Percentiles rank a stretch among this genome's conserved stretches.
Conservation (phyloP, 2,797 vertebrate genomes). For the Sebastes paucispinis region DNA sequence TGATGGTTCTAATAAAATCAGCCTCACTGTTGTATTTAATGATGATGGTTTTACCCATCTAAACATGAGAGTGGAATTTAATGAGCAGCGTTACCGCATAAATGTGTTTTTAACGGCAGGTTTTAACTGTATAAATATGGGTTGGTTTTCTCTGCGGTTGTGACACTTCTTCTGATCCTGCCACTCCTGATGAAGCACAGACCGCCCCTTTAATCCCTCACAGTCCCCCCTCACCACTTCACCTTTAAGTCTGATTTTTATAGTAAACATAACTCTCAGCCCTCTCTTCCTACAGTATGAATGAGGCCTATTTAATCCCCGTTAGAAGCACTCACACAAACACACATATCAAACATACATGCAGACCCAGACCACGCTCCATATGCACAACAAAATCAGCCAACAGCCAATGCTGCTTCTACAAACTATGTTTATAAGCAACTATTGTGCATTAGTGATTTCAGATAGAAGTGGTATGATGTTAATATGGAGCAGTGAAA, state of each 20-base stretch:
- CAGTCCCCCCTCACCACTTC: neutral
- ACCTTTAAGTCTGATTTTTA: slow-evolving; percentile 58
- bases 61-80: slow-evolving; percentile 46
- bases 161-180: slow-evolving; percentile 55
- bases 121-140: slow-evolving; percentile 52
- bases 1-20: slow-evolving; percentile 43
- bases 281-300: slow-evolving; percentile 22
- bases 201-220: slow-evolving; percentile 53
- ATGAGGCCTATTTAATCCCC: slow-evolving; percentile 40
- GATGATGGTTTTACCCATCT: slow-evolving; percentile 27
- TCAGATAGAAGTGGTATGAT: neutral
- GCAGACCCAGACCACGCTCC: slow-evolving; percentile 1
- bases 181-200: slow-evolving; percentile 64
- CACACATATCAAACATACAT: slow-evolving; percentile 20
- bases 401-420: neutral
- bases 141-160: slow-evolving; percentile 55
- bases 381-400: neutral
- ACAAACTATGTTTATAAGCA: neutral
- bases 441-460: neutral
- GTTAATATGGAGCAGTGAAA: neutral
- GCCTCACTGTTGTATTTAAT: slow-evolving; percentile 36
- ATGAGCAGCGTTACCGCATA: slow-evolving; percentile 50
- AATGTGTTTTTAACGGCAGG: slow-evolving; percentile 45
- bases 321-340: slow-evolving; percentile 16
- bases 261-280: slow-evolving; percentile 53